These are phyloP conservation scores for Dynastes grantii DNA, from an alignment of 2,888 invertebrate genomes.

Conservation along the genomic window DNA sequence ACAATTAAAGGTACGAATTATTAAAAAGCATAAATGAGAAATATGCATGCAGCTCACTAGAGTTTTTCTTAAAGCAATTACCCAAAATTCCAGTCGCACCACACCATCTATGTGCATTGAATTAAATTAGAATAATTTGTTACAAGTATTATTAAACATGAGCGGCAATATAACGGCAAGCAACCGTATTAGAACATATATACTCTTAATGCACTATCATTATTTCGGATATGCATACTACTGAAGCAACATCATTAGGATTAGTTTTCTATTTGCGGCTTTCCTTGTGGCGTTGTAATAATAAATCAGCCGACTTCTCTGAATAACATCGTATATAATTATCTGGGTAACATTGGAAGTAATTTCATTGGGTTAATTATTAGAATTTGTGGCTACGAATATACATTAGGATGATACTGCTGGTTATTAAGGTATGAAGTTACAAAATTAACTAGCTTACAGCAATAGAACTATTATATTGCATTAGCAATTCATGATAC, in stretches of 20 bases:
- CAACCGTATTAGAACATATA: background rate
- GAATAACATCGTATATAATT: constrained; percentile 38
- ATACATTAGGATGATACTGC: background rate
- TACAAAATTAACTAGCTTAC: constrained; percentile 4
- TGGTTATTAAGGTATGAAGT: constrained; percentile 24
- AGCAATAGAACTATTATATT: background rate
- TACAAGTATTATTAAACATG: too few species aligned
- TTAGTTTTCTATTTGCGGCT: constrained; percentile 27
- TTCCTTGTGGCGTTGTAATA: constrained; percentile 22
- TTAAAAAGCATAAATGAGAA: too few species aligned
- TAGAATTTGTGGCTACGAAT: constrained; percentile 27
- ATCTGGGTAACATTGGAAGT: constrained; percentile 37
- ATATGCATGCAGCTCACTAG: too few species aligned
- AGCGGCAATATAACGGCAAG: too few species aligned
- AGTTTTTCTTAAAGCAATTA: too few species aligned
- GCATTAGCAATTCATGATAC: background rate
- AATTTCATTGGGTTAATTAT: constrained; percentile 35
- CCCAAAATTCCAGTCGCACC: too few species aligned
- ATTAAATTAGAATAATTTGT: too few species aligned
- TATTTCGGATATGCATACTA: constrained; percentile 8
- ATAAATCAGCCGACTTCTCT: constrained; percentile 32
- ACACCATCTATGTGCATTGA: too few species aligned
- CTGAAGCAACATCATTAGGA: constrained; percentile 10
- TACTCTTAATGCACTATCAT: constrained; percentile 2
- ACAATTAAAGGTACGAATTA: too few species aligned